Percentiles rank a stretch among this genome's conserved stretches.
Conservation (phyloP, 2,113 vertebrate species). For the Rhea pennata region DNA sequence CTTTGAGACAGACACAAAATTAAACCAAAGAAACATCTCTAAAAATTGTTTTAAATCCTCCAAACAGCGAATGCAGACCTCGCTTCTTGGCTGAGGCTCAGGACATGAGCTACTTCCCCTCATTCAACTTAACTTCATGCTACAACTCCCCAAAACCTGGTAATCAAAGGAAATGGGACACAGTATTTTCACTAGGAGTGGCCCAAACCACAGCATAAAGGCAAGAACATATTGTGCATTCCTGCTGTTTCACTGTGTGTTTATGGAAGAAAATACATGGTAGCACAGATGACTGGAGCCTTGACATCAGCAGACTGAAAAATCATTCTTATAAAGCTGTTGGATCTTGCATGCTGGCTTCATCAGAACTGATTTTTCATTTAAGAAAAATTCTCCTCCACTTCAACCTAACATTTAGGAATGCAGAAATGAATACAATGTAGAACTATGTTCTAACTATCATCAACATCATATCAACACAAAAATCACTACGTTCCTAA, state of each 20-base stretch:
- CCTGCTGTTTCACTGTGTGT: background rate
- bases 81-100: background rate
- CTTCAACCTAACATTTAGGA: background rate
- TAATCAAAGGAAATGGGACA: background rate
- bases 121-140: background rate
- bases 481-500: rapidly evolving
- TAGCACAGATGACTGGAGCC: background rate
- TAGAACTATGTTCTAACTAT: background rate
- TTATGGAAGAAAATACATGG: background rate
- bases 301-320: background rate
- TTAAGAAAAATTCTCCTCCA: background rate
- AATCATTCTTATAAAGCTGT: background rate
- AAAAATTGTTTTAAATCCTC: background rate
- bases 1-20: background rate
- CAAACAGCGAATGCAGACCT: background rate
- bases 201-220: background rate
- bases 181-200: background rate
- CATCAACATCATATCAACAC: rapidly evolving
- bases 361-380: background rate
- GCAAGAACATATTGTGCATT: background rate
- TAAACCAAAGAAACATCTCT: background rate
- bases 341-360: background rate
- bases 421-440: background rate
- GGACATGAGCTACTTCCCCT: background rate
- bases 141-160: background rate